Conservation (phyloP, 2,888 invertebrate species). For the Thelaira solivaga region DNA sequence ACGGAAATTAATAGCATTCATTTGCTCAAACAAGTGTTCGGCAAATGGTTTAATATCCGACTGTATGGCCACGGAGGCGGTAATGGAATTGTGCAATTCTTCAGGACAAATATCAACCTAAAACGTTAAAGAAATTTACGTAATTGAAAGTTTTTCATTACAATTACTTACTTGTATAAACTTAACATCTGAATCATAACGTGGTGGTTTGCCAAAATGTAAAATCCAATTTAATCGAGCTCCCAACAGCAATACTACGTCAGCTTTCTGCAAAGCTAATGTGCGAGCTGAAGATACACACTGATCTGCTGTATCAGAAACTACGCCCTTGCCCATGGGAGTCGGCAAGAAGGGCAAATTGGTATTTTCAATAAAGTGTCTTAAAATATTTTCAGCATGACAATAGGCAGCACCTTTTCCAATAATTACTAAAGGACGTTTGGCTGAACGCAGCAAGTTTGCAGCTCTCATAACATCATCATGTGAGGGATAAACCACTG, state of each 20-base stretch:
- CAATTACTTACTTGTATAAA: constrained; percentile 83
- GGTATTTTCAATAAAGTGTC: constrained; percentile 83
- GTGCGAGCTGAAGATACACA: constrained; percentile 94
- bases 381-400: constrained; percentile 84
- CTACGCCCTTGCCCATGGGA: constrained; percentile 95
- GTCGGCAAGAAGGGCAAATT: constrained; percentile 94
- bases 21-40: constrained; percentile 80
- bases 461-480: constrained; percentile 84
- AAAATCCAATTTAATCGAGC: constrained; percentile 98
- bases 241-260: constrained; percentile 91
- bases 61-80: constrained; percentile 87
- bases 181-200: constrained; percentile 89
- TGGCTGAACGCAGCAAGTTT: constrained; percentile 82
- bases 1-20: constrained; percentile 80
- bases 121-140: not conserved
- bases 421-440: constrained; percentile 91
- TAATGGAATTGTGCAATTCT: constrained; percentile 94
- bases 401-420: constrained; percentile 94
- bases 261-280: constrained; percentile 89
- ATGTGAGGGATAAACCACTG: constrained; percentile 85
- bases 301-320: constrained; percentile 82
- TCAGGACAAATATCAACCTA: constrained; percentile 89
- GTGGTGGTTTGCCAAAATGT: constrained; percentile 94
- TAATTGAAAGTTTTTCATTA: not conserved
- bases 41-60: constrained; percentile 89